Conservation (phyloP, 2,888 invertebrate genomes). For the Danaus chrysippus region DNA sequence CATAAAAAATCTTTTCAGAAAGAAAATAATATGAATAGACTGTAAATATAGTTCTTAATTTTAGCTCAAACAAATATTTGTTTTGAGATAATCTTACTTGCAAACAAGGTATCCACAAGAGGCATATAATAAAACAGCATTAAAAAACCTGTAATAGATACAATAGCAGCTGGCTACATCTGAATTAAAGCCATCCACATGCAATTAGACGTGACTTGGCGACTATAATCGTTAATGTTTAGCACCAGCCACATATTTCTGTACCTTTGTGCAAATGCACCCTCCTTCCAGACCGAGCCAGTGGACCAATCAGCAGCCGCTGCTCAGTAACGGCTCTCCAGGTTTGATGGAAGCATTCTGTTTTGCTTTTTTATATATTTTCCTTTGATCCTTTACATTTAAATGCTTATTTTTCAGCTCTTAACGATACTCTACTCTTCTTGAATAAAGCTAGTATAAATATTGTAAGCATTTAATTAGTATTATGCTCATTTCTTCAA, state of each 20-base stretch:
- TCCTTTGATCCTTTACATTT: not conserved
- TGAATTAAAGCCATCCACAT: conserved; percentile 47
- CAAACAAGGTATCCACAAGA: too few species aligned
- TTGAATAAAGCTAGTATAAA: conserved; percentile 6
- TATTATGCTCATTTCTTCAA: conserved; percentile 3
- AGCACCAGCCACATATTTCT: conserved; percentile 76
- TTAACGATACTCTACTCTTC: not conserved
- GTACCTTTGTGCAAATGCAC: conserved; percentile 73
- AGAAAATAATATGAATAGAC: too few species aligned
- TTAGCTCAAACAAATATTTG: too few species aligned
- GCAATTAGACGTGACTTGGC: conserved; percentile 77
- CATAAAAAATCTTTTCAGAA: conserved; percentile 2
- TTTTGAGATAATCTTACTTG: too few species aligned
- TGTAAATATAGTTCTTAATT: too few species aligned
- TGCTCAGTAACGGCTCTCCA: conserved; percentile 36
- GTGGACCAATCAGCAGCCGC: conserved; percentile 40
- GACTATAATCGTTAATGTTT: conserved; percentile 77
- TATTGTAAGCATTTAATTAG: conserved; percentile 2
- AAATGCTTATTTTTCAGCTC: not conserved
- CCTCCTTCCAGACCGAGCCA: conserved; percentile 42
- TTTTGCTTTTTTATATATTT: conserved; percentile 19
- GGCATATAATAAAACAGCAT: too few species aligned
- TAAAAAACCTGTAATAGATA: not conserved
- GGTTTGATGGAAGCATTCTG: conserved; percentile 27
- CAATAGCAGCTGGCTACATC: conserved; percentile 24